These are phyloP conservation scores for Marcusenius ussheri DNA, from an alignment of 2,113 vertebrate genomes.

Conservation along the genomic window DNA sequence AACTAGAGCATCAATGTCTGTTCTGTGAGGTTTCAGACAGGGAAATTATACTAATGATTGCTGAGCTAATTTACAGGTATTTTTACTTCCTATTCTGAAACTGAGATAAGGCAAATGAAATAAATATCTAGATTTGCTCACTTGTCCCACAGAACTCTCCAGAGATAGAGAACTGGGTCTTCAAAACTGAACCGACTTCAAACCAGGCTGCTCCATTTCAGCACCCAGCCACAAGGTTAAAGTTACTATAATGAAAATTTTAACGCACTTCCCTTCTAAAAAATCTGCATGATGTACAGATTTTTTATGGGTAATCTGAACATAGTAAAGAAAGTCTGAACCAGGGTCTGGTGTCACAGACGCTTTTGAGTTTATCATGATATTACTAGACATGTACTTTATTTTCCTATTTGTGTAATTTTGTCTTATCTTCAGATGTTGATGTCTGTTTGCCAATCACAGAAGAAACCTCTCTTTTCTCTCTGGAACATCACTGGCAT, in stretches of 20 bases:
- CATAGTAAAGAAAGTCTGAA: neutral
- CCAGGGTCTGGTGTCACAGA: neutral
- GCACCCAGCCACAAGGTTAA: neutral
- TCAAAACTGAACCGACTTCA: neutral
- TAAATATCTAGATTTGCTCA: neutral
- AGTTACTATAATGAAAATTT: neutral
- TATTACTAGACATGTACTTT: neutral
- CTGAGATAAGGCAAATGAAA: conserved; percentile 1
- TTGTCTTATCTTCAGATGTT: neutral
- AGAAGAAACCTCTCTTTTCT: neutral
- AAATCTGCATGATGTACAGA: neutral
- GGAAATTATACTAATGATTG: neutral
- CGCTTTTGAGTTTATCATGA: neutral
- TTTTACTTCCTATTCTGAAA: neutral
- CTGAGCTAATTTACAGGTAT: neutral
- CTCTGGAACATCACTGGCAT: conserved; percentile 2
- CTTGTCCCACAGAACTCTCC: neutral
- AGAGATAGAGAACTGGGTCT: neutral
- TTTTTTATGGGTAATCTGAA: neutral
- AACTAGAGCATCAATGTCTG: neutral
- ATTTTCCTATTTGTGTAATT: neutral
- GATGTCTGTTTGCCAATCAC: neutral
- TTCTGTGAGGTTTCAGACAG: neutral
- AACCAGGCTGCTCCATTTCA: neutral
- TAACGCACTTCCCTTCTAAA: neutral